A percentile compares a stretch with the other conserved stretches of the same genome.
These are phyloP conservation scores for Campylorhamphus procurvoides DNA, from an alignment of 2,113 vertebrate species.

Conservation along the genomic window DNA sequence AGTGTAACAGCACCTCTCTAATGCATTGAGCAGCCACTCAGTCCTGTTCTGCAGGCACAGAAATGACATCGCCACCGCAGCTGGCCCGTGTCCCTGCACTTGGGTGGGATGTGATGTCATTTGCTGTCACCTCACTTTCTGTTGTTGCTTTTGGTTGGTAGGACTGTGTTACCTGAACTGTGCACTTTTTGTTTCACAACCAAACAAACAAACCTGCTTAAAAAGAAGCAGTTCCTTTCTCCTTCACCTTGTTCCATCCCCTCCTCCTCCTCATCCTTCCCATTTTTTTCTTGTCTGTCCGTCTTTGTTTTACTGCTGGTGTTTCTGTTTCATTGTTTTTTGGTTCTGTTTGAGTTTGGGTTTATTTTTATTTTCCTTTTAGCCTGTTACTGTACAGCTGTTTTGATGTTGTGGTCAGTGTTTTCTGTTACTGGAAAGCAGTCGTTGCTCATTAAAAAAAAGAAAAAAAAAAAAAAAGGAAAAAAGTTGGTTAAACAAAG, in stretches of 20 bases:
- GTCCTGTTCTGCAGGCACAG: conserved; percentile 33
- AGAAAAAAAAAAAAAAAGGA: background rate
- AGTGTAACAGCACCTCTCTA: conserved; percentile 31
- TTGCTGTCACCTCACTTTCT: conserved; percentile 36
- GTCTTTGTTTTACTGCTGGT: conserved; percentile 70
- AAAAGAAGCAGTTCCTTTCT: conserved; percentile 10
- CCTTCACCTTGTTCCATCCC: background rate
- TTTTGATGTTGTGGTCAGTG: conserved; percentile 71
- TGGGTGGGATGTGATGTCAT: conserved; percentile 65
- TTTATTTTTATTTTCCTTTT: conserved; percentile 44
- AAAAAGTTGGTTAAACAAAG: conserved; percentile 37
- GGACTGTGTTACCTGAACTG: conserved; percentile 56
- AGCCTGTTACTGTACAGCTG: conserved; percentile 71
- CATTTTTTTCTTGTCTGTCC: conserved; percentile 11
- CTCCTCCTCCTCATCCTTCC: background rate
- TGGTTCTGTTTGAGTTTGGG: conserved; percentile 66
- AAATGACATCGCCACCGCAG: conserved; percentile 49
- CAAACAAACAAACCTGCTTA: background rate
- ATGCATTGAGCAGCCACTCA: conserved; percentile 33
- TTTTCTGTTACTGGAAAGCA: conserved; percentile 75
- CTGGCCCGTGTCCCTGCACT: conserved; percentile 14
- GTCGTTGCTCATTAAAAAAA: background rate
- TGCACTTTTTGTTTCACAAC: conserved; percentile 64
- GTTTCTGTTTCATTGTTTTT: conserved; percentile 72
- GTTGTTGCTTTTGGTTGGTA: conserved; percentile 50